Evolutionary conservation across 2,113 vertebrate genomes (phyloP), one percentile per base, ranked within the genome.

Genomic region (Sorex fumeus): DNA sequence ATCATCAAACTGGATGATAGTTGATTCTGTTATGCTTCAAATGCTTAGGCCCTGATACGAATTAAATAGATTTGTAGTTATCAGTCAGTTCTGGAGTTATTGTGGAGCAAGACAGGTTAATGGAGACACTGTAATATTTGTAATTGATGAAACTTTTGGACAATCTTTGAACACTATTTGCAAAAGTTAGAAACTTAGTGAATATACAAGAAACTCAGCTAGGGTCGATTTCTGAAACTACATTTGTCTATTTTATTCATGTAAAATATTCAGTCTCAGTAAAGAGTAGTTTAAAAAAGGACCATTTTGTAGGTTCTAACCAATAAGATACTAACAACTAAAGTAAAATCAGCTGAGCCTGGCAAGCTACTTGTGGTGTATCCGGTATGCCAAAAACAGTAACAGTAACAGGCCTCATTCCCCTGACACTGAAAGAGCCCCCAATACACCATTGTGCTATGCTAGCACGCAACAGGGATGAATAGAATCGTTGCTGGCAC

Each of bases 31-130:
- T 93, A 91, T 9, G 93, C 86, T 43, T 85, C 64, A 70, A 87
- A 71, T 93, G 84, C 87, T 15, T 66, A 96, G 93, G 91, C 88
- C 50, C 93, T 97, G 93, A 96, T 97, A 96, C 96, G 82, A 89
- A 62, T 95, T 89, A 53, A 23, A 85, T 23, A 85, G n/a, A 32
- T 94, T 18, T 94, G 70, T 71, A 86, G 81, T 34, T 90, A 60
- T 95, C 91, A 85, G 84, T 96, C 87, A 96, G 21, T 87, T 78
- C 85, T 90, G 36, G 60, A 91, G 60, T 96, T 92, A 93, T 74
- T 69, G 74, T 72, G 89, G 78, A 87, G 50, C 80, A 92, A 79
- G 66, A 91, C 70, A 91, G 66, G 45, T 91, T 90, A 93, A 95
- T 90, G 78, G 74, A 95, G 62, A 88, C 15, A 32, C 70, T 91